Conservation (phyloP, 2,888 invertebrate species). For the Oxytorus armatus region DNA sequence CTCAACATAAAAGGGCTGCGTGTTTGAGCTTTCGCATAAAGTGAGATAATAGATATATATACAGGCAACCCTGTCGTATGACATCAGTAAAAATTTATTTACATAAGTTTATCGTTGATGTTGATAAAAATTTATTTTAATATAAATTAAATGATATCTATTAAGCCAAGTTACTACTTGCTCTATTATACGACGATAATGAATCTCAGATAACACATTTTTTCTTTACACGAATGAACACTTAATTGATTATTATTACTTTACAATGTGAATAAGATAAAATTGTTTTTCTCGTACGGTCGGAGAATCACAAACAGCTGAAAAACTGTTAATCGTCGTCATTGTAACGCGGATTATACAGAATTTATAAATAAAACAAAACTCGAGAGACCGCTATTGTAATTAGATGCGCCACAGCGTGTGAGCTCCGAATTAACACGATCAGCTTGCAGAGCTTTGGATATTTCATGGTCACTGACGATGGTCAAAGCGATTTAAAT, state of each 20-base stretch:
- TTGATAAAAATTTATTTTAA: not conserved
- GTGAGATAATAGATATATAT: slow-evolving; percentile 9
- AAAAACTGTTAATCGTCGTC: not conserved
- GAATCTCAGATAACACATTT: not conserved
- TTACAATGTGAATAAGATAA: not conserved
- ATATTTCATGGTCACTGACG: slow-evolving; percentile 57
- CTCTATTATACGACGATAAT: not conserved
- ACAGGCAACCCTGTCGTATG: not conserved
- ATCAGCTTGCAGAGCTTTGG: slow-evolving; percentile 49
- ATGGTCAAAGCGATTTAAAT: slow-evolving; percentile 57
- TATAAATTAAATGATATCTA: not conserved
- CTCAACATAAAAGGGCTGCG: slow-evolving; percentile 28
- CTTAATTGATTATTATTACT: not conserved
- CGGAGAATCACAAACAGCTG: not conserved
- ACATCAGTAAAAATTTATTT: not conserved
- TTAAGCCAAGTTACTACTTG: not conserved
- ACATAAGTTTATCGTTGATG: not conserved
- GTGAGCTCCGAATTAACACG: slow-evolving; percentile 31
- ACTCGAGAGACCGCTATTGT: slow-evolving; percentile 19
- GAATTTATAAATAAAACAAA: slow-evolving; percentile 27
- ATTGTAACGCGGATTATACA: slow-evolving; percentile 1
- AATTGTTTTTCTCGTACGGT: not conserved
- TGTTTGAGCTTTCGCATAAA: slow-evolving; percentile 41
- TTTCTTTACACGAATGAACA: not conserved
- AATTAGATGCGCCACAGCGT: not conserved